Evolutionary conservation across 1,140 invertebrate genomes (phyloP), one percentile per base, ranked within the genome.

Genomic region (Pteromalus puparum): DNA sequence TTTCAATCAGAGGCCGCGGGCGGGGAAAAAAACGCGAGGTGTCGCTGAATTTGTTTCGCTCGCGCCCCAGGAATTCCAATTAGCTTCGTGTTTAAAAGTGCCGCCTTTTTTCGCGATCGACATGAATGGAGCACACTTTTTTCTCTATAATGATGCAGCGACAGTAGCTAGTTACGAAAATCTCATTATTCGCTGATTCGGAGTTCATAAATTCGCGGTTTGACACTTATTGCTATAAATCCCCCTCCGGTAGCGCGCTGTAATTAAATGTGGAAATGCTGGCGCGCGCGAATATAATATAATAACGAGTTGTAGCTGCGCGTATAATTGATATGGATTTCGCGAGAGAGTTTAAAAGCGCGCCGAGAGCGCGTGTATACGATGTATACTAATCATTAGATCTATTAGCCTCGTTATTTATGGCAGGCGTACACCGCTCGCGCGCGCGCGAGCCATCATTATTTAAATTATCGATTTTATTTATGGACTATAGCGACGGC

Each of bases 191-290:
- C 81, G 73, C 26, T 21, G 12, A 67, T 82, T 67, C 34, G n/a
- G 53, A 82, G 72, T 82, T 82, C 73, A 76, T 82, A 82, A 75
- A 82, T 82, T 82, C 26, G 9, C 26, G n/a, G 80, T 74, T 82
- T 76, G 81, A 82, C 81, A 28, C 73, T 82, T 76, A 82, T 82
- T 82, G 61, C 28, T 24, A 68, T 46, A 46, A 67, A 82, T 82
- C 67, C 81, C 46, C 46, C 42, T 2, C 46, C 12, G 15, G 46
- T 18, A 67, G 34, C 26, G 34, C 72, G 12, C 34, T 46, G 18
- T 67, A 82, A 76, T 82, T 82, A 82, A 73, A 76, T n/a, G 53
- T 65, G 53, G 30, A 82, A 82, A 76, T n/a, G 28, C 15, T 28
- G 12, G 67, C 24, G 34, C 46, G 15, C 73, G 46, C 21, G 48